Evolutionary conservation across 1,140 invertebrate genomes (phyloP), one percentile per base, ranked within the genome.

Genomic region (Zaprionus tsacasi): DNA sequence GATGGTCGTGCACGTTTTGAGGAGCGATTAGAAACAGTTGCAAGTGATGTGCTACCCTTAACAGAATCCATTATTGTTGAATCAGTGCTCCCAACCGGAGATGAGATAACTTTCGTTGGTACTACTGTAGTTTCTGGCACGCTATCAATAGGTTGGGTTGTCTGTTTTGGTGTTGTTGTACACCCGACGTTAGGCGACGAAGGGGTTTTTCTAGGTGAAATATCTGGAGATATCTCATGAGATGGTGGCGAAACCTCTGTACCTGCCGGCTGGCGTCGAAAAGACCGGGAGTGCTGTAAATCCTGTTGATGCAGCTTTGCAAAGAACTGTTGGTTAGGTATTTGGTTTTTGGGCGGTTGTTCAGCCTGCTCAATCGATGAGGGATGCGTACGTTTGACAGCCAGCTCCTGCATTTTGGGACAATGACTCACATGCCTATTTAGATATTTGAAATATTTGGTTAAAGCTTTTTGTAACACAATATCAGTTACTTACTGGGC

Each of bases 381-480:
- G 7, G 94, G 93, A 78, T 94, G 94, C 2, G 95, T 96, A 76
- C 97, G 94, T 12, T 96, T 96, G 73, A 96, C 96, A 0, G 97
- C 97, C 59, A 97, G 93, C 91, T 98, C 97, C 25, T 96, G 94
- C 59, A 98, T 97, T 93, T 98, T 98, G 15, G 96, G 96, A 3
- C 96, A 97, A 7, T 94, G 94, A 6, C 96, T 96, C 45, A 97
- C 92, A 91, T 95, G 95, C 82, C 91, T 92, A 17, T 38, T 10
- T 50, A 15, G 40, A 21, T 36, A 6, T 54, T n/a, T 4, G n/a
- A 52, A 30, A 66, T 33, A 38, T 15, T 15, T 17, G 0, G 13
- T n/a, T 1, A 40, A 6, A 15, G 1, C 33, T 35, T 2, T 8
- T 6, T 35, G 5, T 35, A 8, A 8, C 6, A 35, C 4, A 35